Evolutionary conservation across 2,113 vertebrate genomes (phyloP), one percentile per base, ranked within the genome.

Genomic region (Cygnus atratus): DNA sequence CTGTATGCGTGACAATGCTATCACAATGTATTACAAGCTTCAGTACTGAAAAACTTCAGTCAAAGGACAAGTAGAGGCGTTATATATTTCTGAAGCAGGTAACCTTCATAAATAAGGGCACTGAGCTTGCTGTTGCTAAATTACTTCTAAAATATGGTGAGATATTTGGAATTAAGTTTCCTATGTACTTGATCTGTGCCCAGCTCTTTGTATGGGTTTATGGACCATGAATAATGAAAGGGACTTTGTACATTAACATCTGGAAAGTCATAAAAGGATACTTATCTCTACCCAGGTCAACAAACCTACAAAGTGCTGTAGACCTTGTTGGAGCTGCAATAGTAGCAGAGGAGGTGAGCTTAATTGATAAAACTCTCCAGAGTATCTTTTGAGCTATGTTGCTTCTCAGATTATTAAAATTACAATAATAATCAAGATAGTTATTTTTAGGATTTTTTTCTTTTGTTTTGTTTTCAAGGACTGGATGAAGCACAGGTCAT

Each of bases 181-280:
- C 91, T 71, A 77, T 75, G 76, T 96, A 89, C 80, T 94, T 97
- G 87, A 90, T 92, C 88, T 90, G 84, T 93, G 92, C 92, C 81
- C 63, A 71, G 66, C 73, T 92, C 91, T 96, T 96, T 15, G 6
- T 73, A 70, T 95, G 82, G 87, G 68, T 97, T 96, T 96, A 95
- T 97, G 94, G 73, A 95, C 84, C 95, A 96, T 96, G 92, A 91
- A 96, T 96, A 96, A 95, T 96, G 90, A 92, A 94, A 96, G 82
- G 93, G 84, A 95, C 66, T 96, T 88, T 90, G 72, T 95, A 91
- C 93, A 96, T 88, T 91, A 96, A 92, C 92, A 96, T 97, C 93
- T 97, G 96, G 95, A 92, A 96, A 96, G 89, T 68, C 90, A 93
- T 96, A 91, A 92, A 94, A 96, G 33, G 83, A 18, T 91, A 94